Evolutionary conservation across 2,888 invertebrate genomes (phyloP).

Genomic region (Homarus gammarus): DNA sequence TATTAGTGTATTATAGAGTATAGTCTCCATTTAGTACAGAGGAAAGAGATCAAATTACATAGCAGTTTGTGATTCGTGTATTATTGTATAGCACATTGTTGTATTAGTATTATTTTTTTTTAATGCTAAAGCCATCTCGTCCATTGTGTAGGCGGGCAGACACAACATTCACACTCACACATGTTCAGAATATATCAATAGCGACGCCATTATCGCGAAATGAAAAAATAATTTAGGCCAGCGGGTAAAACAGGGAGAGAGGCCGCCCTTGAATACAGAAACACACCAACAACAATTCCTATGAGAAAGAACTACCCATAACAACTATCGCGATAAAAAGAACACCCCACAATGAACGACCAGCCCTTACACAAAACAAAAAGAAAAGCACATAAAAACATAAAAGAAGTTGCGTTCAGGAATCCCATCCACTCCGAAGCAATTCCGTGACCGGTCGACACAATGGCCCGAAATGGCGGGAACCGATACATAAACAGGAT

Average conservation of each 20-base stretch:
- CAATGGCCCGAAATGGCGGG: slow-evolving; percentile 55
- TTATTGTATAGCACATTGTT: too few species aligned
- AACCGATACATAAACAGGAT: slow-evolving; percentile 59
- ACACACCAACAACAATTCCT: slow-evolving; percentile 13
- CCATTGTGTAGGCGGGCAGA: too few species aligned
- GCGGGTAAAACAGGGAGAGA: too few species aligned
- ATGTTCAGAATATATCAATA: too few species aligned
- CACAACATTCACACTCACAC: too few species aligned
- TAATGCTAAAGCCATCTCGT: too few species aligned
- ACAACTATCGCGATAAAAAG: neutral
- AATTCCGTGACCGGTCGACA: slow-evolving; percentile 59
- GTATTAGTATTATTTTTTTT: too few species aligned
- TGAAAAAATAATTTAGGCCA: neutral
- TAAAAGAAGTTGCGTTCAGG: slow-evolving; percentile 36
- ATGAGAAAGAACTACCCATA: neutral
- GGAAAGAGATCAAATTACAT: too few species aligned
- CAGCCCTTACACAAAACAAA: slow-evolving; percentile 19
- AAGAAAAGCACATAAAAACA: slow-evolving; percentile 27
- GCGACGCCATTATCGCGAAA: neutral
- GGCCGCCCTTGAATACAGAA: too few species aligned
- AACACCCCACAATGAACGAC: slow-evolving; percentile 26
- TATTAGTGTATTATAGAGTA: too few species aligned
- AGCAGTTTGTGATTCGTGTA: too few species aligned
- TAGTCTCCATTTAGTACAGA: too few species aligned
- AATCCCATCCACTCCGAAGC: slow-evolving; percentile 54